These are phyloP conservation scores for Torymus aiolomorphi DNA, from an alignment of 2,888 invertebrate species.

Conservation along the genomic window DNA sequence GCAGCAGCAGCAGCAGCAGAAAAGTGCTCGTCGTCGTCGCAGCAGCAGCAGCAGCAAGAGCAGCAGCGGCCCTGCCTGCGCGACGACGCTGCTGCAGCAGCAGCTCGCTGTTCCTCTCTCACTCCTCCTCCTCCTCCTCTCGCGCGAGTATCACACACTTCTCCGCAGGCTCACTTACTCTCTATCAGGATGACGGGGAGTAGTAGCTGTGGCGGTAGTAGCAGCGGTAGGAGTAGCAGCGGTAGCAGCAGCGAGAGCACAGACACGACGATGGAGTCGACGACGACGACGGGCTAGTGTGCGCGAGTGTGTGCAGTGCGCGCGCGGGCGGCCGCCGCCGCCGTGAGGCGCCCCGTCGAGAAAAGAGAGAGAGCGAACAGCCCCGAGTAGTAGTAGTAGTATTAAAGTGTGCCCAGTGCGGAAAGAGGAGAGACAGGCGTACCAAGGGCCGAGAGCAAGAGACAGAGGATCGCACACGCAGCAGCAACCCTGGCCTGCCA, in stretches of 20 bases:
- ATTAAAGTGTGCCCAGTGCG: not conserved
- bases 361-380: too few relatives aligned
- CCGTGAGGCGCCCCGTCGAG: too few relatives aligned
- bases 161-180: too few relatives aligned
- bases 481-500: conserved; percentile 72
- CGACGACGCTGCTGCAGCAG: conserved; percentile 2
- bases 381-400: too few relatives aligned
- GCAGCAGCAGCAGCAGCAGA: conserved; percentile 50
- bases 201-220: too few relatives aligned
- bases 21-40: conserved; percentile 31
- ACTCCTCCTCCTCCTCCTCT: too few relatives aligned
- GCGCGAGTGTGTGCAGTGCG: too few relatives aligned
- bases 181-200: too few relatives aligned
- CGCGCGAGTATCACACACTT: too few relatives aligned
- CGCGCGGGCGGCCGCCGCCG: too few relatives aligned
- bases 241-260: conserved; percentile 39
- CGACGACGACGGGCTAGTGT: too few relatives aligned
- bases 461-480: conserved; percentile 5
- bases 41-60: conserved; percentile 21
- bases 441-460: not conserved
- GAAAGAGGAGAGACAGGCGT: too few relatives aligned
- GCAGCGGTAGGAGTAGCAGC: conserved; percentile 38
- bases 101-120: not conserved
- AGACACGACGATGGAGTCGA: not conserved
- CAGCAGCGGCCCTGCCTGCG: conserved; percentile 45